A percentile compares a stretch with the other conserved stretches of the same genome.
phyloP scores from a whole-genome alignment of 1,140 invertebrate genomes.

The Cotesia vestalis region DNA sequence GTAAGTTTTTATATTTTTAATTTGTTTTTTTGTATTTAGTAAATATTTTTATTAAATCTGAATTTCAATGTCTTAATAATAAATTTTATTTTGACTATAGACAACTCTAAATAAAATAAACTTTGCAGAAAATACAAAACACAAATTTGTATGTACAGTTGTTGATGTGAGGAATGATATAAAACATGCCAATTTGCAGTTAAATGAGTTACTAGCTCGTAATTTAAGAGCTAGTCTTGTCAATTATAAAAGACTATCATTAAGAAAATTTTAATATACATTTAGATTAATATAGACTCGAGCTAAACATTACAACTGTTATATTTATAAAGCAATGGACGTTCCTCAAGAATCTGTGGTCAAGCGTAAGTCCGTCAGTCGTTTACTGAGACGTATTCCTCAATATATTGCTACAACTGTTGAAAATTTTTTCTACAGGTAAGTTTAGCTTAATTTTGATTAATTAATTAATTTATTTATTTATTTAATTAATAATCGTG shows the following conservation, averaged over 20 bases:
- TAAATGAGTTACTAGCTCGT: background rate
- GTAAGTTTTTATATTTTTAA: too few relatives aligned
- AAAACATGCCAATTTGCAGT: background rate
- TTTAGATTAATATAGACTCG: background rate
- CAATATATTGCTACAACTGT: slow-evolving; percentile 17
- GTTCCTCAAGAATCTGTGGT: background rate
- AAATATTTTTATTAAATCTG: too few relatives aligned
- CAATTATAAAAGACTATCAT: too few relatives aligned
- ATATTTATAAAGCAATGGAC: background rate
- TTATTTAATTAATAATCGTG: slow-evolving; percentile 24
- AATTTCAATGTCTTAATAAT: too few relatives aligned
- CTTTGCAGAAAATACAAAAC: too few relatives aligned
- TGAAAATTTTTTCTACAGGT: slow-evolving; percentile 24
- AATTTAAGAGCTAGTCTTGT: background rate
- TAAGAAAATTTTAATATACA: background rate
- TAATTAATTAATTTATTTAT: background rate
- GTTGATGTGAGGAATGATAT: too few relatives aligned
- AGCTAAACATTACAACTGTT: background rate
- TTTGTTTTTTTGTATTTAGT: too few relatives aligned
- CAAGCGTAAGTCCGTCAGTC: background rate
- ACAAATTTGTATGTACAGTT: too few relatives aligned
- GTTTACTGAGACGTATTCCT: background rate
- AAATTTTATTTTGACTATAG: too few relatives aligned
- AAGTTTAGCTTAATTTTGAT: background rate
- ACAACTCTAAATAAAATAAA: too few relatives aligned